phyloP scores from a whole-genome alignment of 2,797 vertebrate species.

The Cottoperca gobio region DNA sequence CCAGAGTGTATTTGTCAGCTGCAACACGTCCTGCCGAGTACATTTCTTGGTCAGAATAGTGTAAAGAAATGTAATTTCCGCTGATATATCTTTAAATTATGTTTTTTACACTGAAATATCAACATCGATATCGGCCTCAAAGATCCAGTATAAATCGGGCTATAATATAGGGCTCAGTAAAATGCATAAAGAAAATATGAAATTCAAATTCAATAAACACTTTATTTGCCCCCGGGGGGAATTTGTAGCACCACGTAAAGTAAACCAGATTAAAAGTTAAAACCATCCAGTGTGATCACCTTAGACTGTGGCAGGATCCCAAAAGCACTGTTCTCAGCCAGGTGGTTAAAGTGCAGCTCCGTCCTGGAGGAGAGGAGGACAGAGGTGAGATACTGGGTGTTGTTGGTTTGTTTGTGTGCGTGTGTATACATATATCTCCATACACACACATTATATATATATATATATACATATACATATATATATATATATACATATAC shows the following conservation, averaged over 20 bases:
- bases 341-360: conserved; percentile 96
- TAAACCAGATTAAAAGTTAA: too few species aligned
- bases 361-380: conserved; percentile 83
- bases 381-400: neutral
- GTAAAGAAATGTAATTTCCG: neutral
- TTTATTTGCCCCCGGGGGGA: too few species aligned
- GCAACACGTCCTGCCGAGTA: neutral
- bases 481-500: too few species aligned
- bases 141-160: neutral
- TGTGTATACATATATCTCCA: too few species aligned
- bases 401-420: too few species aligned
- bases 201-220: too few species aligned
- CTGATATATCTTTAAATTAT: neutral
- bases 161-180: neutral
- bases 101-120: neutral
- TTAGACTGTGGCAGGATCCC: conserved; percentile 91
- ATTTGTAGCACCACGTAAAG: too few species aligned
- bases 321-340: conserved; percentile 93
- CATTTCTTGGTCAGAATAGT: neutral
- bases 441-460: too few species aligned
- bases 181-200: neutral
- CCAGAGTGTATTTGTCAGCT: neutral
- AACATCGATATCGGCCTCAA: neutral
- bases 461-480: too few species aligned
- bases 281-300: conserved; percentile 76